Evolutionary conservation across 2,113 vertebrate species (phyloP).

Genomic region (Lophotis ruficrista): DNA sequence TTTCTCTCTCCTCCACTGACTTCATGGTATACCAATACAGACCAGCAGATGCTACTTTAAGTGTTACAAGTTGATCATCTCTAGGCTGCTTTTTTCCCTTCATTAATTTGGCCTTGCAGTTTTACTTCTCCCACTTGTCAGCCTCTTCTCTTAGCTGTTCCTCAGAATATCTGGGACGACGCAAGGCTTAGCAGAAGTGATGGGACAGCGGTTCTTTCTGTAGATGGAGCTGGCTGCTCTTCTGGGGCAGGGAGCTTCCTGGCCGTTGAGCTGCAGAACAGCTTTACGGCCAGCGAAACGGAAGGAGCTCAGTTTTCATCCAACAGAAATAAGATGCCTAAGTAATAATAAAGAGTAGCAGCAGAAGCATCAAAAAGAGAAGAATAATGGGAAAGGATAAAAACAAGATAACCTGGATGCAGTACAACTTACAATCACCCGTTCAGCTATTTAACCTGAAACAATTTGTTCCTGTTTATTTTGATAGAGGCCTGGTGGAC

Average conservation of each 20-base stretch:
- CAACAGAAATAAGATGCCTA: not conserved
- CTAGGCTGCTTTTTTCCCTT: not conserved
- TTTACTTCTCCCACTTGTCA: not conserved
- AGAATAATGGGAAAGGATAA: not conserved
- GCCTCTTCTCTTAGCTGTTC: not conserved
- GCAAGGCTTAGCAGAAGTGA: not conserved
- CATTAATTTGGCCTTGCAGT: not conserved
- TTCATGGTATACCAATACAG: not conserved
- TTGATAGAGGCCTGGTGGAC: conserved; percentile 88
- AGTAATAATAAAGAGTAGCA: not conserved
- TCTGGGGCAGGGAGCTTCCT: not conserved
- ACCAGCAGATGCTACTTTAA: not conserved
- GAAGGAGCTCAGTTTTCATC: conserved; percentile 1
- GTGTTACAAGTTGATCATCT: not conserved
- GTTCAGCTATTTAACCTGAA: not conserved
- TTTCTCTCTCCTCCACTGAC: not conserved
- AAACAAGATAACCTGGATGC: not conserved
- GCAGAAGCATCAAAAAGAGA: conserved; percentile 13
- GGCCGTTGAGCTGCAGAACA: not conserved
- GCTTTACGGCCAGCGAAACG: not conserved
- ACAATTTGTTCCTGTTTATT: conserved; percentile 42
- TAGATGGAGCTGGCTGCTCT: not conserved
- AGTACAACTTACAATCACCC: not conserved
- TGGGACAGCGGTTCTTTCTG: not conserved
- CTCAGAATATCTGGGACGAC: not conserved